Evolutionary conservation across 1,140 invertebrate genomes (phyloP).

Genomic region (Pteromalus puparum): DNA sequence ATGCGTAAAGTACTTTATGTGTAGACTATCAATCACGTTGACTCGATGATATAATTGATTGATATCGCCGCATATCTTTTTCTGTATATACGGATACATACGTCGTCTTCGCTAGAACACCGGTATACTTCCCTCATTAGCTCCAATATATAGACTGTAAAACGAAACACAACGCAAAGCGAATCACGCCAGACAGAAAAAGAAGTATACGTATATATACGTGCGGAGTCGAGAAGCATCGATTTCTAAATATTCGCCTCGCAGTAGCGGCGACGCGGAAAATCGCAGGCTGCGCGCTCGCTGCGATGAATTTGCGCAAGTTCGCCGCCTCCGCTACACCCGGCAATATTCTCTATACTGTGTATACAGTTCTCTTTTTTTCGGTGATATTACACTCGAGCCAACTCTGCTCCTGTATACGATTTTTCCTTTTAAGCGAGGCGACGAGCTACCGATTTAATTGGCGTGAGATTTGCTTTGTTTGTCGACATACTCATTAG

Average conservation of each 20-base stretch:
- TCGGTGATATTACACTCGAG: not conserved
- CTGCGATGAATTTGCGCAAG: not conserved
- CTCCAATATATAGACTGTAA: not conserved
- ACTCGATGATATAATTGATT: not conserved
- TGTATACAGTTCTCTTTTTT: slow-evolving; percentile 58
- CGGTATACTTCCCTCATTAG: no score
- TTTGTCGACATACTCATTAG: no score
- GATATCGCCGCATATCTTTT: not conserved
- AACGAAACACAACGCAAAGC: not conserved
- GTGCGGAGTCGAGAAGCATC: slow-evolving; percentile 5
- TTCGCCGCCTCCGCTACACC: slow-evolving; percentile 28
- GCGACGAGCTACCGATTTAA: no score
- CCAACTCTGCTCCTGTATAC: no score
- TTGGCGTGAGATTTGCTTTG: no score
- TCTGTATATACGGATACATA: not conserved
- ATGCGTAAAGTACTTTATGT: no score
- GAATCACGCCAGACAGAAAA: not conserved
- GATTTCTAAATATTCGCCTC: slow-evolving; percentile 16
- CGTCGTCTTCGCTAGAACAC: not conserved
- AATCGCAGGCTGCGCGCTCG: not conserved
- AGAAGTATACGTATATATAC: not conserved
- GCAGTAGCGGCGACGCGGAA: not conserved
- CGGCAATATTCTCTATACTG: slow-evolving; percentile 32
- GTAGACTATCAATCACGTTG: not conserved
- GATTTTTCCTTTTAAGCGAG: no score